Base-by-base conservation (phyloP, 2,113 vertebrate species). In the Apus apus region DNA sequence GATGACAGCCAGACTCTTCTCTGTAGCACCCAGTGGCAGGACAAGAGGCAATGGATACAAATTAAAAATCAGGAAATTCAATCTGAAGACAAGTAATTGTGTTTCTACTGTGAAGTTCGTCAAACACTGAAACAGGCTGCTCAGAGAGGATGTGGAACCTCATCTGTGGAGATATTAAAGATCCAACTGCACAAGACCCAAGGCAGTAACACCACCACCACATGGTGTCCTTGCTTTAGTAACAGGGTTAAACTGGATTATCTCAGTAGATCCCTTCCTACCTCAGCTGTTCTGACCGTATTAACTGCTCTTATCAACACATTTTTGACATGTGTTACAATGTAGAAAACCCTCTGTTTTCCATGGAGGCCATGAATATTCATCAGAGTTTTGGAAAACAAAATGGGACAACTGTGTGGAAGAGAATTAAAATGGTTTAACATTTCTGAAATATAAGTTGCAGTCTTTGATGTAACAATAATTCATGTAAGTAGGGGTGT, bases 331-430 rank as follows among this genome's bases (percentile, higher is more conserved):
- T 40, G 8, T 36, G 21, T 36, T 83, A 15, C 26, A 65, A 32
- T 26, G 23, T 29, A 73, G 67, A 45, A 65, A 68, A 92, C 10
- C 10, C 36, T 51, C 8, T 56, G 29, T 13, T 86, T 61, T 65
- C 22, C 2, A 4, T 61, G 9, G 25, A 85, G 77, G 23, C 17
- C 16, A 13, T 66, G 43, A 73, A 65, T 65, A 16, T 53, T 58
- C 27, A 36, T 74, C 38, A 66, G n/a, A 5, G 20, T 58, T 91
- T 70, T 85, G 19, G n/a, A 64, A 89, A 74, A 74, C 4, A 87
- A 77, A 64, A 23, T 0, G 0, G 13, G 20, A 57, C 5, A 75
- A 36, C 3, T 43, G 7, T 26, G 9, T 40, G 13, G 30, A 87
- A 84, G 19, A 38, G 11, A 64, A 9, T 12, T 21, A 74, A 78